Evolutionary conservation across 2,113 vertebrate species (phyloP).

Genomic region (Dasyprocta punctata): DNA sequence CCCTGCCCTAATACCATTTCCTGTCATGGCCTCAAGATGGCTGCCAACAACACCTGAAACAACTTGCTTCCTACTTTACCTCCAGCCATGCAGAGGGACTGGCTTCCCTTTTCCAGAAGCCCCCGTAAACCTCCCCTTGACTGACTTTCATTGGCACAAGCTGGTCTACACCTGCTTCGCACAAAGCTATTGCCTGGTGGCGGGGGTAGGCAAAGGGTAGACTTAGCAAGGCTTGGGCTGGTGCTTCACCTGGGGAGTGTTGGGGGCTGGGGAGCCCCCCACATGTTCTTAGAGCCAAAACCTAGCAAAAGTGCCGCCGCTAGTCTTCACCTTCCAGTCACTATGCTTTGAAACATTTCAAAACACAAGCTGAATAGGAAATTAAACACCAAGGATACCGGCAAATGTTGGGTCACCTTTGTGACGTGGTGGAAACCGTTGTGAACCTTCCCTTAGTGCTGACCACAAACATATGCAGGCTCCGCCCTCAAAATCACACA

Average conservation of each 20-base stretch:
- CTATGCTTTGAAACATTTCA: background rate
- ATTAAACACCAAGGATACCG: background rate
- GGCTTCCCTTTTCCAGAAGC: background rate
- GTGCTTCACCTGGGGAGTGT: background rate
- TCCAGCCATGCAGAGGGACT: background rate
- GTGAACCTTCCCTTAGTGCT: background rate
- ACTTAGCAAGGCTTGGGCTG: background rate
- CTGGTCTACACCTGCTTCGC: background rate
- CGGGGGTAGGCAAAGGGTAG: no score
- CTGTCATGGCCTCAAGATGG: background rate
- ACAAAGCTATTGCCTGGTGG: background rate
- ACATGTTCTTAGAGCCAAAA: background rate
- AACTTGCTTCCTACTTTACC: background rate
- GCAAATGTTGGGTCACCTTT: background rate
- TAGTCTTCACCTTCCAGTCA: background rate
- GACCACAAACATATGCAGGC: background rate
- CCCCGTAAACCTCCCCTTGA: background rate
- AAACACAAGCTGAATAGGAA: conserved; percentile 25
- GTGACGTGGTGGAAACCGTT: background rate
- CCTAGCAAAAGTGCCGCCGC: background rate
- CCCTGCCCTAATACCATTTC: background rate
- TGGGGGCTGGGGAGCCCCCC: background rate
- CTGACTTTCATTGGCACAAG: background rate
- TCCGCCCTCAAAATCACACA: background rate
- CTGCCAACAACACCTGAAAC: background rate